Evolutionary conservation across 1,140 invertebrate genomes (phyloP).

Genomic region (Sinella curviseta): DNA sequence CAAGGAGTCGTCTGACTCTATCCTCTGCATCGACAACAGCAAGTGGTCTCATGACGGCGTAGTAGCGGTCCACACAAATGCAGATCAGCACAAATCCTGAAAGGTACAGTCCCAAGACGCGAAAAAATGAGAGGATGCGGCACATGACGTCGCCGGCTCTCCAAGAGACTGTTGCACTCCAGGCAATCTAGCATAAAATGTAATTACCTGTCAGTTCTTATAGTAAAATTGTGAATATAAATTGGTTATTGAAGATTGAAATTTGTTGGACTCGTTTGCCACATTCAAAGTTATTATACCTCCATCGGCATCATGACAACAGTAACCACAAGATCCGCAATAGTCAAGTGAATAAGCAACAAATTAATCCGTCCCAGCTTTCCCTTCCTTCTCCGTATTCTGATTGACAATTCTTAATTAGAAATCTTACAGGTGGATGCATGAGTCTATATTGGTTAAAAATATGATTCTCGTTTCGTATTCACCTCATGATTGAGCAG

Average conservation of each 20-base stretch:
- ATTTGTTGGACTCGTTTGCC: not conserved
- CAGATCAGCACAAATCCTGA: constrained; percentile 84
- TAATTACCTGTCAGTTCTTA: too few relatives aligned
- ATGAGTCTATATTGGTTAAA: not conserved
- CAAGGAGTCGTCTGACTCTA: constrained; percentile 73
- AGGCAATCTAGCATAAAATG: constrained; percentile 53
- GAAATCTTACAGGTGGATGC: not conserved
- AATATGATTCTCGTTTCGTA: not conserved
- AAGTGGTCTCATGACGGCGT: constrained; percentile 77
- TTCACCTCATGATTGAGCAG: not conserved
- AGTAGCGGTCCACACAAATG: constrained; percentile 82
- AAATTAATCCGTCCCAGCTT: not conserved
- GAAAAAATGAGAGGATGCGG: constrained; percentile 78
- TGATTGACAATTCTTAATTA: not conserved
- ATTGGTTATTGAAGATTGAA: not conserved
- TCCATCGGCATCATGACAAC: not conserved
- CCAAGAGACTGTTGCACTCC: constrained; percentile 53
- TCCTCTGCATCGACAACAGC: constrained; percentile 68
- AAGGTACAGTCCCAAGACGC: constrained; percentile 80
- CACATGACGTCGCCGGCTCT: constrained; percentile 56
- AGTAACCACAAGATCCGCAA: not conserved
- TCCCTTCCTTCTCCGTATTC: not conserved
- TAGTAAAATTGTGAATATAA: not conserved
- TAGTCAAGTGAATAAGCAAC: not conserved
- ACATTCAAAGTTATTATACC: not conserved